Base-by-base conservation (phyloP, 1,140 invertebrate genomes). In the Chironomus striatipennis region DNA sequence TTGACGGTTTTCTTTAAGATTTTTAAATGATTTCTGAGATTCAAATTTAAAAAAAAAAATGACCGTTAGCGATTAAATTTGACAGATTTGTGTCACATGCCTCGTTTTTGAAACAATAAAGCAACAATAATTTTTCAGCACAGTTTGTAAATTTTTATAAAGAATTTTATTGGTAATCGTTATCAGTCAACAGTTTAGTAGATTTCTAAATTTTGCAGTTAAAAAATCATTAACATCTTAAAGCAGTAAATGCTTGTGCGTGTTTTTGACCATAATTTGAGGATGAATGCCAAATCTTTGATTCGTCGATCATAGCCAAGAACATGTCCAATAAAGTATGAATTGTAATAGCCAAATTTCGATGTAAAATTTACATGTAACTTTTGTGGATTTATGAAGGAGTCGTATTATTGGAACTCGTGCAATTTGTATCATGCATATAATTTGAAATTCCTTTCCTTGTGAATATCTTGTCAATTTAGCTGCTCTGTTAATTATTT, bases 261-360 rank as follows among this genome's bases (percentile, higher is more conserved):
- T 8, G 65, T 10, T 70, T 70, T 70, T 20, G 65, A 70, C 65
- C 65, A 70, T 17, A 70, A 70, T 17, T 70, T 70, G 2, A 70
- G 6, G 20, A 70, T 18, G 7, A 70, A 7, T 70, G 65, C 65
- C 7, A 70, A 7, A 10, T 70, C 65, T 21, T 70, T 70, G 1
- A 70, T 70, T 18, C 65, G 5, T 12, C 6, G 20, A 70, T 70
- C 65, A 20, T 70, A 70, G n/a, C 18, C 18, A 0, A 70, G 9
- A 10, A 18, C 9, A 7, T 70, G 17, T 7, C n/a, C 17, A 20
- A 70, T 70, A 12, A 70, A 70, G 18, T 70, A 21, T 4, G 18
- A 21, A 70, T 70, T 70, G 10, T 70, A 70, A 12, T 70, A 70
- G 4, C 65, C 65, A 70, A 70, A 70, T 70, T 70, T 20, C 7